Conservation (phyloP, 1,140 invertebrate genomes). For the Coptotermes formosanus region DNA sequence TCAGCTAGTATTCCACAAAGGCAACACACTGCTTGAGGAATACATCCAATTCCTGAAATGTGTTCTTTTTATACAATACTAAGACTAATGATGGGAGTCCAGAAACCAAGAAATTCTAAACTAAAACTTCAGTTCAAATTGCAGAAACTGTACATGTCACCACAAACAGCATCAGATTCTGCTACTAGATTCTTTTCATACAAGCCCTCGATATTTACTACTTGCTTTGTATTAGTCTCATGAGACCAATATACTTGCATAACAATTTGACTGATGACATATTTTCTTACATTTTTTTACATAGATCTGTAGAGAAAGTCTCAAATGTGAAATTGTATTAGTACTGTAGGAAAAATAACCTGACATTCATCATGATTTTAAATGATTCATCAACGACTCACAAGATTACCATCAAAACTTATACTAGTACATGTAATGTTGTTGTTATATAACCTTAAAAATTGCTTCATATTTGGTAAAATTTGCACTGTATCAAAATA, state of each 20-base stretch:
- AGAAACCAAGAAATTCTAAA: background rate
- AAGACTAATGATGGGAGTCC: too few species aligned
- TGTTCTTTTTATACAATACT: too few species aligned
- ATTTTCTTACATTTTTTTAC: conserved; percentile 14
- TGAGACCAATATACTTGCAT: background rate
- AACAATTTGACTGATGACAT: conserved; percentile 16
- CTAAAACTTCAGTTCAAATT: background rate
- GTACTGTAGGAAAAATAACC: background rate
- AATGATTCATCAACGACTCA: background rate
- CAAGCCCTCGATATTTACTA: background rate
- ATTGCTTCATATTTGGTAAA: background rate
- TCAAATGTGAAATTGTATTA: conserved; percentile 19
- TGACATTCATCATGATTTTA: background rate
- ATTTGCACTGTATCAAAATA: background rate
- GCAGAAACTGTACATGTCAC: background rate
- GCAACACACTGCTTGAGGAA: too few species aligned
- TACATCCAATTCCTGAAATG: too few species aligned
- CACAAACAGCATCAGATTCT: background rate
- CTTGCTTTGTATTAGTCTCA: background rate
- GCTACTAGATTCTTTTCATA: background rate
- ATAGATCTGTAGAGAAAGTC: background rate
- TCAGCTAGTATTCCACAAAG: too few species aligned
- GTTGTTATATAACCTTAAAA: background rate
- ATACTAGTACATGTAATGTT: background rate
- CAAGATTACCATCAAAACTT: conserved; percentile 3